phyloP scores from a whole-genome alignment of 2,113 vertebrate genomes.

The Australoheros scitulus region DNA sequence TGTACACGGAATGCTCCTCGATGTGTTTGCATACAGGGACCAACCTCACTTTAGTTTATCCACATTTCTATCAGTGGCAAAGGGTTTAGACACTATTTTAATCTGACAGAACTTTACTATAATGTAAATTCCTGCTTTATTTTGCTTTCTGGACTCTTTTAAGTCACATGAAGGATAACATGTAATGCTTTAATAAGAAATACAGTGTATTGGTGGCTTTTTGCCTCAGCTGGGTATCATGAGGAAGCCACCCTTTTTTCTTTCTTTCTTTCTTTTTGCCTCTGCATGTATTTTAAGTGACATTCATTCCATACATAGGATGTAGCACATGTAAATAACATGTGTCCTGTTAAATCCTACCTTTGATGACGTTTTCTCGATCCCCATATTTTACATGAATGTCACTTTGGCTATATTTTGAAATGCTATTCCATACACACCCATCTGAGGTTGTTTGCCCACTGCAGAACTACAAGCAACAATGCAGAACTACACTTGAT shows the following conservation, averaged over 20 bases:
- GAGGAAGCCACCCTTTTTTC: not conserved
- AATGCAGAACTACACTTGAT: not conserved
- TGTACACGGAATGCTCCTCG: slow-evolving; percentile 21
- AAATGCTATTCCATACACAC: not conserved
- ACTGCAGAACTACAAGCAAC: not conserved
- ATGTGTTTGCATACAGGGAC: not conserved
- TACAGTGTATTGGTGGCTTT: not conserved
- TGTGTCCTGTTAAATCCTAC: not conserved
- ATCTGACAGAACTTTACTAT: not conserved
- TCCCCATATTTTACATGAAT: slow-evolving; percentile 9
- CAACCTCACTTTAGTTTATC: not conserved
- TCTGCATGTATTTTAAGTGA: slow-evolving; percentile 27
- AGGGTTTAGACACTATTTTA: not conserved
- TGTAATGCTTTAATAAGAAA: not conserved
- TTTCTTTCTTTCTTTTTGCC: not conserved
- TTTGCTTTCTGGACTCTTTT: not conserved
- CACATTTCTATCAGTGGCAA: not conserved
- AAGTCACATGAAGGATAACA: not conserved
- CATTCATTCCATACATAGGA: not conserved
- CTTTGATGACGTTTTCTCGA: not conserved
- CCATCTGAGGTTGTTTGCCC: slow-evolving; percentile 18
- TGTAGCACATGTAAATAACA: not conserved
- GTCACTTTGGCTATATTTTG: slow-evolving; percentile 25
- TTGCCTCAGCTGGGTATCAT: not conserved
- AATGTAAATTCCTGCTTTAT: not conserved